These are phyloP conservation scores for Cyclargus thomasi DNA, from an alignment of 1,140 invertebrate genomes.

Conservation along the genomic window DNA sequence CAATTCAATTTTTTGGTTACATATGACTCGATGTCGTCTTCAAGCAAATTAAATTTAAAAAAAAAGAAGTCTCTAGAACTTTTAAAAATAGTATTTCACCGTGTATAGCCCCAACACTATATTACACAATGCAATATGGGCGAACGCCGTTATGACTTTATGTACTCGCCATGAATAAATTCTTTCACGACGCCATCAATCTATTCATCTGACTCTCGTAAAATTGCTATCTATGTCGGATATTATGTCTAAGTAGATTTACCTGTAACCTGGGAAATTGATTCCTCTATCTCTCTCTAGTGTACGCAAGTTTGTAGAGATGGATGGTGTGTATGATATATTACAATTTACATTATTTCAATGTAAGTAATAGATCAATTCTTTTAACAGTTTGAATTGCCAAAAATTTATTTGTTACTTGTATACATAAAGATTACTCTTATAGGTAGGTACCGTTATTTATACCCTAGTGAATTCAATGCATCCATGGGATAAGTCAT, in stretches of 20 bases:
- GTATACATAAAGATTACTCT: too few relatives aligned
- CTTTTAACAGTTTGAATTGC: too few relatives aligned
- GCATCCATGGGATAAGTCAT: too few relatives aligned
- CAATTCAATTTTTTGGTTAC: too few relatives aligned
- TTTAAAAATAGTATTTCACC: neutral
- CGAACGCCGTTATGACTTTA: constrained; percentile 15
- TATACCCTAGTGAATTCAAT: too few relatives aligned
- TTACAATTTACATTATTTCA: too few relatives aligned
- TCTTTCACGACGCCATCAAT: constrained; percentile 19
- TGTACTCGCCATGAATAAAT: constrained; percentile 16
- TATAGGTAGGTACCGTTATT: too few relatives aligned
- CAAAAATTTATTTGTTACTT: too few relatives aligned
- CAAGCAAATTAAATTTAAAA: neutral
- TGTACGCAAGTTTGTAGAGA: too few relatives aligned
- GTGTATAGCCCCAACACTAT: neutral
- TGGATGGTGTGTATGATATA: too few relatives aligned
- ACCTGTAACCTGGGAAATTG: neutral
- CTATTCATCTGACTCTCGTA: constrained; percentile 15
- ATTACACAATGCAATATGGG: constrained; percentile 10
- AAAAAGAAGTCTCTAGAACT: neutral
- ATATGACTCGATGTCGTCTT: too few relatives aligned
- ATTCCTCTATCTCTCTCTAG: neutral
- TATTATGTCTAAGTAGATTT: constrained; percentile 2
- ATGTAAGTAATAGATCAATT: too few relatives aligned
- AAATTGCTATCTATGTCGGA: constrained; percentile 4